Percentiles rank a stretch among this genome's conserved stretches.
Conservation (phyloP, 2,113 vertebrate genomes). For the Ondatra zibethicus region DNA sequence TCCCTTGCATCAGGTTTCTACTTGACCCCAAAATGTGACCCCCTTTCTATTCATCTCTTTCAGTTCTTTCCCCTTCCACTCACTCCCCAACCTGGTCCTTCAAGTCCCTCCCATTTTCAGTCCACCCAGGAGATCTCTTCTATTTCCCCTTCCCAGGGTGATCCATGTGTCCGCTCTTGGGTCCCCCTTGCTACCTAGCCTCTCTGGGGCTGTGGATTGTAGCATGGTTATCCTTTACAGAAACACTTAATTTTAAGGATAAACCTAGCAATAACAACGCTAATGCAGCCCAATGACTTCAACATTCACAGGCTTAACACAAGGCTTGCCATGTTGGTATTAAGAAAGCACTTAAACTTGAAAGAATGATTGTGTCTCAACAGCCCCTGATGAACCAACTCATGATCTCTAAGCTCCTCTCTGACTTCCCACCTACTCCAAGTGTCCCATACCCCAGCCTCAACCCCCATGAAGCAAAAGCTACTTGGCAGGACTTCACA, state of each 20-base stretch:
- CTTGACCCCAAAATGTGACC: neutral
- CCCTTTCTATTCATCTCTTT: neutral
- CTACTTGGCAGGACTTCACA: constrained; percentile 67
- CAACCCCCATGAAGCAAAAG: constrained; percentile 31
- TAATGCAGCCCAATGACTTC: neutral
- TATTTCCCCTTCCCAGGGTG: neutral
- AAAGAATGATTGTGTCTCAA: neutral
- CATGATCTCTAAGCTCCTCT: neutral
- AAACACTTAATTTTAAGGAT: constrained; percentile 21
- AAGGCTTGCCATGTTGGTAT: neutral
- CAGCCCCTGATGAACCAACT: neutral
- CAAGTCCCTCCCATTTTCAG: neutral
- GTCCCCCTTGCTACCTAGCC: neutral
- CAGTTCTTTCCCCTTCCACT: neutral
- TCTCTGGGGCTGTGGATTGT: neutral
- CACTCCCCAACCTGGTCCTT: neutral
- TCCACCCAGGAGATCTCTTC: neutral
- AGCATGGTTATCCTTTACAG: neutral
- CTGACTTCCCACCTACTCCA: neutral
- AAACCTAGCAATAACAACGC: neutral
- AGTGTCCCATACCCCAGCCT: neutral
- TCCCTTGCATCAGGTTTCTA: neutral
- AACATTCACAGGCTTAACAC: neutral
- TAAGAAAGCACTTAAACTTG: neutral
- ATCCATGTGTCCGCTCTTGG: neutral